phyloP scores from a whole-genome alignment of 2,888 invertebrate species.

The Acanthosepion lycidas region DNA sequence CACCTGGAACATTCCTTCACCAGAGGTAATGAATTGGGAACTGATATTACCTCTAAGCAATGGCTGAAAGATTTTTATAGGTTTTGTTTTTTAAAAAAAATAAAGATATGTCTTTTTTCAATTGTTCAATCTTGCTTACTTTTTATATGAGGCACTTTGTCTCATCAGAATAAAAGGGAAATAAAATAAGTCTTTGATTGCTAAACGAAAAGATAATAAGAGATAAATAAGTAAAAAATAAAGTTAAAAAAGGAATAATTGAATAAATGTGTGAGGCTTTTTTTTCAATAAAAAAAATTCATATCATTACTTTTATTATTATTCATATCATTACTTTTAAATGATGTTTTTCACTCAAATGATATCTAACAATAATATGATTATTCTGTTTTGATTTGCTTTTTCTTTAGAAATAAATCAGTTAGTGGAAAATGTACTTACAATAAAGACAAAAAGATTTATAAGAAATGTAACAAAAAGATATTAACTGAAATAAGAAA shows the following conservation, averaged over 20 bases:
- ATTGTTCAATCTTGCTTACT: neutral
- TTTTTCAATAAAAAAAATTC: neutral
- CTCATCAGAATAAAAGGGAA: neutral
- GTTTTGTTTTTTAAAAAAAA: neutral
- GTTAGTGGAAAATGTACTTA: neutral
- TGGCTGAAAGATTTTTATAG: neutral
- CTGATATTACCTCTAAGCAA: too few species aligned
- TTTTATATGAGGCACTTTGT: neutral
- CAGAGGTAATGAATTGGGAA: too few species aligned
- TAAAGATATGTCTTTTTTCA: neutral
- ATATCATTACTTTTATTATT: too few species aligned
- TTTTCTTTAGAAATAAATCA: neutral
- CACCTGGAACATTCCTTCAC: too few species aligned
- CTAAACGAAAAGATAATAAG: neutral
- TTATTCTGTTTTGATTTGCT: neutral
- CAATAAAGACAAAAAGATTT: neutral
- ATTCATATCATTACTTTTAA: neutral
- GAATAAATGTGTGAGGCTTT: neutral
- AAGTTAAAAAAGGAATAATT: neutral
- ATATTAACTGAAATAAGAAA: neutral
- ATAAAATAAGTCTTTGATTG: neutral
- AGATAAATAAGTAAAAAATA: neutral
- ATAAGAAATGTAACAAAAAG: neutral
- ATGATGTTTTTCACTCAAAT: neutral
- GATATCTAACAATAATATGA: constrained; percentile 9